phyloP scores from a whole-genome alignment of 2,113 vertebrate species.

The Hippopotamus amphibius region DNA sequence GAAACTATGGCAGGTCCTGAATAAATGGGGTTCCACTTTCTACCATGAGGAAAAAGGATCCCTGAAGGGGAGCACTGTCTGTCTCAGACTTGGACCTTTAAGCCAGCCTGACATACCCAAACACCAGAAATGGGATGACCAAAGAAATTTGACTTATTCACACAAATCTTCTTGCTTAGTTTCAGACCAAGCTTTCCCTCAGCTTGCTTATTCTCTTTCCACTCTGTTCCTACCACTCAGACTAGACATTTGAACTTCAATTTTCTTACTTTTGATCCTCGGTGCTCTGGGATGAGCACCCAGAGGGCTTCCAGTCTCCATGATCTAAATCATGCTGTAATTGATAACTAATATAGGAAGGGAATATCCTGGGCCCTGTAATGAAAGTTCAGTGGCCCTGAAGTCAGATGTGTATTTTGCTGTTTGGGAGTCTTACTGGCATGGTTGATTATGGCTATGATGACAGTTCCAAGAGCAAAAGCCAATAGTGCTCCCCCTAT shows the following conservation, averaged over 20 bases:
- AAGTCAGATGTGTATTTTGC: background rate
- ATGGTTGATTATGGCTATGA: background rate
- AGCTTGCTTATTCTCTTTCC: background rate
- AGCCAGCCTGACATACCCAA: background rate
- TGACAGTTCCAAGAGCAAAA: background rate
- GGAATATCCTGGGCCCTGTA: background rate
- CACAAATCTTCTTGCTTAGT: background rate
- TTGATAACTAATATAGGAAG: background rate
- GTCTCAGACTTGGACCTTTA: background rate
- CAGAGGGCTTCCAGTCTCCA: background rate
- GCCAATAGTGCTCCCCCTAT: rapidly evolving
- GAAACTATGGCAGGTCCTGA: background rate
- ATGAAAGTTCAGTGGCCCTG: background rate
- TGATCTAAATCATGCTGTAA: background rate
- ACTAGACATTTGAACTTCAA: background rate
- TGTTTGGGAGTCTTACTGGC: background rate
- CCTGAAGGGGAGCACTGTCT: background rate
- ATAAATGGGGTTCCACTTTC: background rate
- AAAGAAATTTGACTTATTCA: background rate
- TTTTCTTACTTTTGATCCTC: background rate
- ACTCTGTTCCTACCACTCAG: background rate
- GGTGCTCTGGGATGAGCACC: background rate
- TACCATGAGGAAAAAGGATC: background rate
- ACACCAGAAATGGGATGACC: background rate
- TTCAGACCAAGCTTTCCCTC: background rate